A percentile compares a stretch with the other conserved stretches of the same genome.
These are phyloP conservation scores for Thera britannica DNA, from an alignment of 2,888 invertebrate genomes.

Conservation along the genomic window DNA sequence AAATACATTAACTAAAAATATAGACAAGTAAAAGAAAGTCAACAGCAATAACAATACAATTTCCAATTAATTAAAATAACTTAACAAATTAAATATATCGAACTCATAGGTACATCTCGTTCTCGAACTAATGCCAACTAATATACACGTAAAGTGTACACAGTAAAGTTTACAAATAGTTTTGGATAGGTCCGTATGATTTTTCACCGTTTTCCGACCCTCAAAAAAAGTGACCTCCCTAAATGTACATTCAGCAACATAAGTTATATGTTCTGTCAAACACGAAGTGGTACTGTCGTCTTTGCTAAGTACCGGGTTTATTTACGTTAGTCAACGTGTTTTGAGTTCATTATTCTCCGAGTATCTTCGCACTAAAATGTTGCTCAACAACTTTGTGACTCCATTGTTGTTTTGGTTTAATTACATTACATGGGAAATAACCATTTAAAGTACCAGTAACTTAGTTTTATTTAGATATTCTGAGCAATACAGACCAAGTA, in stretches of 20 bases:
- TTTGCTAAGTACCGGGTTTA: constrained; percentile 37
- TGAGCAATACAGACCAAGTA: too few relatives aligned
- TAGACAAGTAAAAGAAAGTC: too few relatives aligned
- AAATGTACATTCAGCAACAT: constrained; percentile 47
- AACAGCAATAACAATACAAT: too few relatives aligned
- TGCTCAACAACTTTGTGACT: constrained; percentile 21
- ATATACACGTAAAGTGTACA: too few relatives aligned
- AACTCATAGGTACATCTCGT: too few relatives aligned
- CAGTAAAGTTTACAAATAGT: not conserved
- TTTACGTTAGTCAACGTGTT: constrained; percentile 34
- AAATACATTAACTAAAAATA: too few relatives aligned
- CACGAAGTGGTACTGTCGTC: constrained; percentile 36
- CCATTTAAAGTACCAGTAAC: not conserved
- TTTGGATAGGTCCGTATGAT: not conserved
- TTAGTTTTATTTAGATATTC: not conserved
- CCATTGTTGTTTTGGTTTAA: constrained; percentile 18
- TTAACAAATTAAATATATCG: too few relatives aligned
- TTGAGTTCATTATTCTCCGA: constrained; percentile 32
- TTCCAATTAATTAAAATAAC: too few relatives aligned
- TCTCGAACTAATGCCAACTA: too few relatives aligned
- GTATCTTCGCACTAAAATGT: constrained; percentile 19
- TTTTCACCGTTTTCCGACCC: constrained; percentile 2
- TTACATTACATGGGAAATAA: constrained; percentile 1
- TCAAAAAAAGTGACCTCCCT: constrained; percentile 9
- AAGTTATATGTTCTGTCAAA: constrained; percentile 53